These are phyloP conservation scores for Heliconius himera DNA, from an alignment of 1,140 invertebrate species.

Conservation along the genomic window DNA sequence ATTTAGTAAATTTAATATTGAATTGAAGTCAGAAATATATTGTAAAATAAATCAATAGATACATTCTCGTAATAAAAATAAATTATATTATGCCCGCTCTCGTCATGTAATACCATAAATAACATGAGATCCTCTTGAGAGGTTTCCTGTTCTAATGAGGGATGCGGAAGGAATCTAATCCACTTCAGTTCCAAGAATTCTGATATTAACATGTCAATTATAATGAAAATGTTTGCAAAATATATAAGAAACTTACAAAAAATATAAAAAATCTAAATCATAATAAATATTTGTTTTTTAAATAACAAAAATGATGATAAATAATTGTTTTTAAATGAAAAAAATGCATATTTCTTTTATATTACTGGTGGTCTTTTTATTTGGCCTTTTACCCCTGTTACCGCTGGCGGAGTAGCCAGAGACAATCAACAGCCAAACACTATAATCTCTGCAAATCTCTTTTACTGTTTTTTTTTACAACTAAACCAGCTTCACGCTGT, in stretches of 20 bases:
- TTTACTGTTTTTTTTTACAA: no score
- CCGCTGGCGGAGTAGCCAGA: no score
- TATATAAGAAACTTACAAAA: background rate
- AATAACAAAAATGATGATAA: no score
- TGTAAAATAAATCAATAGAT: background rate
- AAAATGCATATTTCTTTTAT: background rate
- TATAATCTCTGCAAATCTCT: no score
- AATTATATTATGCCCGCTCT: conserved; percentile 2
- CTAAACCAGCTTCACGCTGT: no score
- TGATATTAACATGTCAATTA: background rate
- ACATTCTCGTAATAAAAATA: conserved; percentile 18
- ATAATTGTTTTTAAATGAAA: no score
- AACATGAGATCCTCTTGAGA: conserved; percentile 16
- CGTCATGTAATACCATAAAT: conserved; percentile 11
- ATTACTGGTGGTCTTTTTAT: no score
- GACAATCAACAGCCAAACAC: no score
- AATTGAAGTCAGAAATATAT: background rate
- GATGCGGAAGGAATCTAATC: conserved; percentile 3
- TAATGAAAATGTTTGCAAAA: background rate
- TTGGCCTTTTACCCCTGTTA: no score
- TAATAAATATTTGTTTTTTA: background rate
- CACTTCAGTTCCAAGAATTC: conserved; percentile 3
- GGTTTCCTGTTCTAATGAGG: conserved; percentile 20
- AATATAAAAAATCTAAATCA: background rate
- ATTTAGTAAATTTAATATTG: no score